These are phyloP conservation scores for Coregonus suidteri DNA, from an alignment of 2,797 vertebrate species.

Conservation along the genomic window DNA sequence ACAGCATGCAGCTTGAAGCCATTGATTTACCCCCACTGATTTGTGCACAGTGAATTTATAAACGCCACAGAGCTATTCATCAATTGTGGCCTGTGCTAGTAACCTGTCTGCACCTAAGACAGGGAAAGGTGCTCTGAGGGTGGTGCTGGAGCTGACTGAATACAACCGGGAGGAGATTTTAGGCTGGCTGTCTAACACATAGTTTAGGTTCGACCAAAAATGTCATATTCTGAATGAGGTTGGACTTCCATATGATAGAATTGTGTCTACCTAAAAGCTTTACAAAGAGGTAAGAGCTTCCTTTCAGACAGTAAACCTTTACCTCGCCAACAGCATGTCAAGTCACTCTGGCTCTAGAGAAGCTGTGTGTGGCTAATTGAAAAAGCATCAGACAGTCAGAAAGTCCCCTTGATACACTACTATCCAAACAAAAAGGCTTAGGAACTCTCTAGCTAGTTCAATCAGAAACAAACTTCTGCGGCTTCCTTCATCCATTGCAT, in stretches of 20 bases:
- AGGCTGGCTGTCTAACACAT: background rate
- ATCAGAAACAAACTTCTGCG: background rate
- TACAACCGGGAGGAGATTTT: slow-evolving; percentile 5
- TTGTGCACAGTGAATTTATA: slow-evolving; percentile 54
- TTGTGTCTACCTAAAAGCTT: background rate
- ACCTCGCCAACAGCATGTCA: background rate
- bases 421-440: background rate
- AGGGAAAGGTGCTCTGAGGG: slow-evolving; percentile 24
- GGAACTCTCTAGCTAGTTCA: background rate
- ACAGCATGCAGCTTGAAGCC: slow-evolving; percentile 16
- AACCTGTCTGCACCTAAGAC: slow-evolving; percentile 51
- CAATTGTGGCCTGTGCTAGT: slow-evolving; percentile 49
- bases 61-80: slow-evolving; percentile 51
- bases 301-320: background rate
- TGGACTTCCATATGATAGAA: background rate
- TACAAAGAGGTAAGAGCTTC: background rate
- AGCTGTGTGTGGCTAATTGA: background rate
- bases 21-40: slow-evolving; percentile 42
- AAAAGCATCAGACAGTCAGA: background rate
- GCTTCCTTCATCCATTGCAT: background rate
- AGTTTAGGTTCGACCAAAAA: background rate
- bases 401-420: background rate
- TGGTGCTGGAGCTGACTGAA: slow-evolving; percentile 36
- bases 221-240: background rate
- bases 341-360: background rate